Evolutionary conservation across 2,797 vertebrate species (phyloP).

Genomic region (Delichon dasypus): DNA sequence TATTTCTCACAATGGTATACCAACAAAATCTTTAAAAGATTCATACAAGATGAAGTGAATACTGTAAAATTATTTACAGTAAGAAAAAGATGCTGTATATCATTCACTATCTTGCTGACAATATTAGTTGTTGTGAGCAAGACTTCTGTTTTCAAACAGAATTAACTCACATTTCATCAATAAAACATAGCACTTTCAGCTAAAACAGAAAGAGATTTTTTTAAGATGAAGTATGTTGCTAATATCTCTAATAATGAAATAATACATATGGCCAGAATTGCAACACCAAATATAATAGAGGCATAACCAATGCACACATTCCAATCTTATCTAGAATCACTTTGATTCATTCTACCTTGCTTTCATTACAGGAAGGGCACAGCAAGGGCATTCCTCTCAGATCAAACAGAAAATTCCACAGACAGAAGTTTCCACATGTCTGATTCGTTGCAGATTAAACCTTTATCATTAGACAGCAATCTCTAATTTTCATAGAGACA

Average conservation of each 20-base stretch:
- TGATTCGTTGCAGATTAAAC: conserved; percentile 59
- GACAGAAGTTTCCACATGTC: conserved; percentile 63
- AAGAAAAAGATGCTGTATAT: conserved; percentile 59
- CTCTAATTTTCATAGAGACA: conserved; percentile 61
- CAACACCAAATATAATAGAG: conserved; percentile 39
- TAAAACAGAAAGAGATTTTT: neutral
- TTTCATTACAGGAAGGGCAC: conserved; percentile 72
- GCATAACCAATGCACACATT: conserved; percentile 59
- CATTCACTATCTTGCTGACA: conserved; percentile 73
- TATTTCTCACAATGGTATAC: neutral
- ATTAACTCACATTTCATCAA: conserved; percentile 60
- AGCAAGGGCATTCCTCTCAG: conserved; percentile 64
- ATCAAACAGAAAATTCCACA: conserved; percentile 71
- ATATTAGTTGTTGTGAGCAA: conserved; percentile 72
- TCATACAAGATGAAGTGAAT: conserved; percentile 45
- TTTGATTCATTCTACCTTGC: conserved; percentile 67
- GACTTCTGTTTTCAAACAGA: conserved; percentile 75
- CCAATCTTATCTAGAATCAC: conserved; percentile 68
- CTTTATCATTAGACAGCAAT: conserved; percentile 51
- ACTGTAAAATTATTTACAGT: neutral
- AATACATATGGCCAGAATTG: neutral
- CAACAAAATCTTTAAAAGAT: neutral
- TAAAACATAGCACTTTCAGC: conserved; percentile 33
- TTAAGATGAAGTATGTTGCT: neutral
- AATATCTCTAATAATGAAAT: conserved; percentile 31